Evolutionary conservation across 1,140 invertebrate species (phyloP).

Genomic region (Mizuhopecten yessoensis): DNA sequence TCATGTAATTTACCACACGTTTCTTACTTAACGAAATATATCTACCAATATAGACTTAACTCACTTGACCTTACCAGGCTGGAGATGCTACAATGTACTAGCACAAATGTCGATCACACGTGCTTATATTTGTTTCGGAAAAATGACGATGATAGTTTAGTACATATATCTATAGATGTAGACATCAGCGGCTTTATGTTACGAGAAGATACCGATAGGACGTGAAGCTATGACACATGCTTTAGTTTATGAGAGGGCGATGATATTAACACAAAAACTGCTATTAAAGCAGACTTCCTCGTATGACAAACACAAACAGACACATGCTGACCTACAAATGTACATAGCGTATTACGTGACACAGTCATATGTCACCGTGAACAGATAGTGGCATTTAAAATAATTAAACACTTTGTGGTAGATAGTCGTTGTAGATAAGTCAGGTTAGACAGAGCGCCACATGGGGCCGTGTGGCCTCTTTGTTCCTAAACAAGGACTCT

Average conservation of each 20-base stretch:
- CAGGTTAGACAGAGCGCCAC: slow-evolving; percentile 30
- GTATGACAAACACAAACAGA: slow-evolving; percentile 28
- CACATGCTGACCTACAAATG: slow-evolving; percentile 9
- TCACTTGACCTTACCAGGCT: too few relatives aligned
- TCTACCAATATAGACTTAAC: too few relatives aligned
- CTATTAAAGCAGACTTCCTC: slow-evolving; percentile 32
- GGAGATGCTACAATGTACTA: too few relatives aligned
- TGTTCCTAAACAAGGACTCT: slow-evolving; percentile 28
- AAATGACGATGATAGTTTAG: too few relatives aligned
- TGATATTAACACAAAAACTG: slow-evolving; percentile 35
- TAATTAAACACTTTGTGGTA: slow-evolving; percentile 39
- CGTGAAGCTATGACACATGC: neutral
- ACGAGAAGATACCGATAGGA: neutral
- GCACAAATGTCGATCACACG: too few relatives aligned
- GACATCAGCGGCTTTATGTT: neutral
- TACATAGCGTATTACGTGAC: slow-evolving; percentile 5
- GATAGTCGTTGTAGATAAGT: slow-evolving; percentile 15
- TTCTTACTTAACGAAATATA: too few relatives aligned
- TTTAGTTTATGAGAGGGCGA: neutral
- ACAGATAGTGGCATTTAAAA: slow-evolving; percentile 34
- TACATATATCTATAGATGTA: too few relatives aligned
- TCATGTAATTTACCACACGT: too few relatives aligned
- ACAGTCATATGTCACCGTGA: slow-evolving; percentile 31
- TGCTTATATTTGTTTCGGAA: too few relatives aligned
- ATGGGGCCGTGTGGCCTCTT: slow-evolving; percentile 14